Evolutionary conservation across 2,888 invertebrate species (phyloP).

Genomic region (Arge pagana): DNA sequence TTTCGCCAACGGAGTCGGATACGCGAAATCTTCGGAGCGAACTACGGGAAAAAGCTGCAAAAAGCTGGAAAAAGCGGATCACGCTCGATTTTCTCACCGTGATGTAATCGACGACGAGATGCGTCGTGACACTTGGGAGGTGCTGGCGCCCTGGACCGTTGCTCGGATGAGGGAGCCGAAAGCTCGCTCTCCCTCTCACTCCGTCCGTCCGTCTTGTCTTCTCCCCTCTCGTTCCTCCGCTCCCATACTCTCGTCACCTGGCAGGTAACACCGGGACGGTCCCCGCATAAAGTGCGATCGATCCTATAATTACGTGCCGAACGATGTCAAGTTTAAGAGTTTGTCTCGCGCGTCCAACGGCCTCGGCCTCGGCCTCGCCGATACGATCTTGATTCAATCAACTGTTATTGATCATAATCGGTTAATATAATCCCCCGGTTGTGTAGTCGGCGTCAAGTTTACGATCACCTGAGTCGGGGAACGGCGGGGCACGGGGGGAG

Average conservation of each 20-base stretch:
- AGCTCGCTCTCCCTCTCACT: not conserved
- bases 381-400: conserved; percentile 46
- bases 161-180: too few species aligned
- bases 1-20: too few species aligned
- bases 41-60: too few species aligned
- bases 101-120: too few species aligned
- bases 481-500: conserved; percentile 20
- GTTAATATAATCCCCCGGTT: conserved; percentile 43
- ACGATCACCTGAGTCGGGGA: conserved; percentile 32
- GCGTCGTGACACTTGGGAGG: not conserved
- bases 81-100: too few species aligned
- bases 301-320: too few species aligned
- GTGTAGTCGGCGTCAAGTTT: conserved; percentile 35
- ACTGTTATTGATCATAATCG: conserved; percentile 47
- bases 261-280: too few species aligned
- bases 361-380: not conserved
- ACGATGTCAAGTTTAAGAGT: too few species aligned
- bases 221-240: conserved; percentile 13
- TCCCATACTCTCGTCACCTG: too few species aligned
- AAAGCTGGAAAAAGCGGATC: too few species aligned
- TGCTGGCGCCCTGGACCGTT: conserved; percentile 22
- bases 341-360: not conserved
- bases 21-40: too few species aligned
- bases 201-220: not conserved
- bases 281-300: too few species aligned